Conservation (phyloP, 2,797 vertebrate genomes). For the Mastacembelus armatus region DNA sequence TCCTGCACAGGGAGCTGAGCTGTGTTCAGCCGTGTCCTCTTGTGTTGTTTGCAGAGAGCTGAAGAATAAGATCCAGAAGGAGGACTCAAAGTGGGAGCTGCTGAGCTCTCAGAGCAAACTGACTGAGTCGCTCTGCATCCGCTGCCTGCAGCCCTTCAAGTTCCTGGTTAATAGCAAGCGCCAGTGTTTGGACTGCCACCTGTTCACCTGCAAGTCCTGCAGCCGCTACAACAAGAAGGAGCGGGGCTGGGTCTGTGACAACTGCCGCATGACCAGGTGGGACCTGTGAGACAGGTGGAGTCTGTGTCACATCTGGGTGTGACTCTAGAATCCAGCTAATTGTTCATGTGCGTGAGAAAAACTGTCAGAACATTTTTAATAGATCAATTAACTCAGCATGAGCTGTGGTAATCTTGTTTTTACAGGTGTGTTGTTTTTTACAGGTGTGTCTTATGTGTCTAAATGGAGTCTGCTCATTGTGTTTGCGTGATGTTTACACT, state of each 20-base stretch:
- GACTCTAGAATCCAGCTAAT: too few relatives aligned
- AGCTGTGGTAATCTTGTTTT: too few relatives aligned
- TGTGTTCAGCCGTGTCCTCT: background rate
- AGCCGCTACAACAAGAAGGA: constrained; percentile 91
- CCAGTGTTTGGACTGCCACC: constrained; percentile 88
- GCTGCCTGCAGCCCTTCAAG: constrained; percentile 93
- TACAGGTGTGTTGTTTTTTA: too few relatives aligned
- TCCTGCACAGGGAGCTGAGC: background rate
- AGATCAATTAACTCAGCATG: too few relatives aligned
- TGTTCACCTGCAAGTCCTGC: constrained; percentile 90
- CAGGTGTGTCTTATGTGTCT: too few relatives aligned
- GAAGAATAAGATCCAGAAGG: constrained; percentile 88
- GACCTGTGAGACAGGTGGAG: background rate
- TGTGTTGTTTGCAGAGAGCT: constrained; percentile 79
- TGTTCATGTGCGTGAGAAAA: too few relatives aligned
- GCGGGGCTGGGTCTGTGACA: constrained; percentile 92
- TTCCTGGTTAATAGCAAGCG: constrained; percentile 89
- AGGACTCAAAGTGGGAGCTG: constrained; percentile 88
- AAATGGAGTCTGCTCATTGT: too few relatives aligned
- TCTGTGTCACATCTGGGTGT: too few relatives aligned
- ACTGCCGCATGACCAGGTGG: constrained; percentile 91
- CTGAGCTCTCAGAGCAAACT: constrained; percentile 82
- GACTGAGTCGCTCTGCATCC: constrained; percentile 88
- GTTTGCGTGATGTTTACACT: too few relatives aligned
- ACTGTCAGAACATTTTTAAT: too few relatives aligned